A percentile compares a stretch with the other conserved stretches of the same genome.
Evolutionary conservation across 2,888 invertebrate species (phyloP).

Genomic region (Rhagophthalmus giganteus): DNA sequence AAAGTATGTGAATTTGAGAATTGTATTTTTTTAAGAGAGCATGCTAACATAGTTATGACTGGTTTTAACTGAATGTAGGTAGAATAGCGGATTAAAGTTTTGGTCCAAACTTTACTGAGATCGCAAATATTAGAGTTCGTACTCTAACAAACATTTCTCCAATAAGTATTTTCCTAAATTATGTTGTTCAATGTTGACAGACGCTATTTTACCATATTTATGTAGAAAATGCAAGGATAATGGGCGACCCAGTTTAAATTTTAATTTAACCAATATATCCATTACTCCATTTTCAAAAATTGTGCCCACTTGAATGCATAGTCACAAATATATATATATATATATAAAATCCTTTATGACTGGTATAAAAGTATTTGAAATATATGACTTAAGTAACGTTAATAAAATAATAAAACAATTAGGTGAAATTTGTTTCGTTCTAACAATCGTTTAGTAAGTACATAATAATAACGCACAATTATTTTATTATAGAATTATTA

Average conservation of each 20-base stretch:
- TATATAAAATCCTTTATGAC: slow-evolving; percentile 86
- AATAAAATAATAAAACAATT: too few species aligned
- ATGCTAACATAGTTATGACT: slow-evolving; percentile 70
- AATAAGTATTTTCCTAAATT: slow-evolving; percentile 85
- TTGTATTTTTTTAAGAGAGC: slow-evolving; percentile 68
- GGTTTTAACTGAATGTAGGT: slow-evolving; percentile 73
- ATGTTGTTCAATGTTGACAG: slow-evolving; percentile 60
- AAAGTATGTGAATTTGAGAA: slow-evolving; percentile 72
- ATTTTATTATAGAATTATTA: too few species aligned
- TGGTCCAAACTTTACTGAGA: slow-evolving; percentile 67
- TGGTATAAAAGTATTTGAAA: too few species aligned
- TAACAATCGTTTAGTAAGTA: too few species aligned
- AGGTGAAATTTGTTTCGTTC: too few species aligned
- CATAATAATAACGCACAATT: too few species aligned
- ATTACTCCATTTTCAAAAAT: slow-evolving; percentile 58
- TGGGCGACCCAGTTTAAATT: not conserved
- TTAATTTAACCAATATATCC: not conserved
- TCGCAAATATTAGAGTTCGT: slow-evolving; percentile 65
- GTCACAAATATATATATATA: slow-evolving; percentile 89
- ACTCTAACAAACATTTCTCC: slow-evolving; percentile 81
- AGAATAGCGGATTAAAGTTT: slow-evolving; percentile 75
- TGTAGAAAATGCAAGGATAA: not conserved
- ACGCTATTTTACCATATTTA: slow-evolving; percentile 64
- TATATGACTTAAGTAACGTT: too few species aligned
- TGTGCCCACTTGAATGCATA: slow-evolving; percentile 79